Evolutionary conservation across 2,888 invertebrate species (phyloP), one percentile per base, ranked within the genome.

Genomic region (Ichneumoninae sp.): DNA sequence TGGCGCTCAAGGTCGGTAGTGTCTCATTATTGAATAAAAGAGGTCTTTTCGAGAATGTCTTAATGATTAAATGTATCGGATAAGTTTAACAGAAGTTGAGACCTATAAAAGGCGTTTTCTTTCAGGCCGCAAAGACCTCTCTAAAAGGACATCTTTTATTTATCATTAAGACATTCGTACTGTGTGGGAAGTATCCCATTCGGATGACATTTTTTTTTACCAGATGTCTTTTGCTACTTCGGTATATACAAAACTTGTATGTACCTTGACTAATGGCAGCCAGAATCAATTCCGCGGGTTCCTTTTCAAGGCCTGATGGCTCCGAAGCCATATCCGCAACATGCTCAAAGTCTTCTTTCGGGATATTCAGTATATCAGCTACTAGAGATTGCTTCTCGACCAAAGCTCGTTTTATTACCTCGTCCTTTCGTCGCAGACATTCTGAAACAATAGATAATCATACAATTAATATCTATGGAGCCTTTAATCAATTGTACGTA

Each of bases 291-390:
- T 97, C 96, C 65, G 96, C 94, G 76, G 96, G 95, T 92, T 97
- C 96, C 85, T 94, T 93, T 65, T 92, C 92, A 16, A 90, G 92
- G 91, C 94, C 92, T 88, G 94, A 94, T 30, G 95, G 95, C 91
- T 96, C 96, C 80, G 95, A 95, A 19, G 89, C 89, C 93, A 96
- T 95, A 87, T 97, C 96, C 75, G 95, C 95, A 87, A 96, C 96
- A 87, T 95, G 95, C 88, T 95, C 95, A 92, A 96, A 96, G 91
- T 96, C 96, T 91, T 96, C 96, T 86, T 95, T 95, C 76, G 97
- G 96, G 92, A 97, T 96, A 93, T 96, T 96, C 90, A 97, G 95
- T 92, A 97, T 95, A 92, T 97, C 96, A 86, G 97, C 97, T 88
- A 97, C 96, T 86, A 97, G 95, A 88, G 95, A 95, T 91, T 97